Evolutionary conservation across 1,140 invertebrate species (phyloP).

Genomic region (Anagrus nilaparvatae): DNA sequence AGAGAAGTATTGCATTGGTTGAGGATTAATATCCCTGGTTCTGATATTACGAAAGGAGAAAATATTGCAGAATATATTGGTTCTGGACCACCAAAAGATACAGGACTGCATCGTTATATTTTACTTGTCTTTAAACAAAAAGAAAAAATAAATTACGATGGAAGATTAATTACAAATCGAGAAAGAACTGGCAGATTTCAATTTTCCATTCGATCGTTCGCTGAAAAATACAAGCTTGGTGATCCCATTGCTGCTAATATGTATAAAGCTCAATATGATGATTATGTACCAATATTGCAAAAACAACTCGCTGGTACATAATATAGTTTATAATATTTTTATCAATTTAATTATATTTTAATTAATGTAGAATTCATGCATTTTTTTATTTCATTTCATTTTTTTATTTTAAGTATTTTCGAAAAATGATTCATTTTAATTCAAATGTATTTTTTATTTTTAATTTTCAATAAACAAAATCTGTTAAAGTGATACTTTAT

Average conservation of each 20-base stretch:
- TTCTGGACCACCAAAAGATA: constrained; percentile 29
- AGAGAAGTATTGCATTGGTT: constrained; percentile 51
- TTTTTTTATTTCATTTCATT: too few species aligned
- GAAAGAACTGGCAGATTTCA: constrained; percentile 17
- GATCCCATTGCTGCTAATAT: constrained; percentile 34
- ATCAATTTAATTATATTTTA: too few species aligned
- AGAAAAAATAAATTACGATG: constrained; percentile 40
- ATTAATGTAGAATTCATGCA: too few species aligned
- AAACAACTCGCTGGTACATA: too few species aligned
- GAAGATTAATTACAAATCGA: constrained; percentile 20
- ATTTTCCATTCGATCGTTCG: constrained; percentile 31
- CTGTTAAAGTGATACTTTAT: too few species aligned
- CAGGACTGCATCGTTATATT: constrained; percentile 56
- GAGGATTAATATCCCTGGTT: constrained; percentile 48
- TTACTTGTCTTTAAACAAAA: constrained; percentile 52
- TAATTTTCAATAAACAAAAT: too few species aligned
- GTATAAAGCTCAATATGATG: constrained; percentile 32
- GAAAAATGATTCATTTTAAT: too few species aligned
- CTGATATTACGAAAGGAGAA: constrained; percentile 43
- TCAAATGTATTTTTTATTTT: too few species aligned
- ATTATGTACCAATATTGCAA: constrained; percentile 44
- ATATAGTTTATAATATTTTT: too few species aligned
- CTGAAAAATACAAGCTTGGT: constrained; percentile 32
- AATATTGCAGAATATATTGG: constrained; percentile 47
- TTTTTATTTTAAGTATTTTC: too few species aligned